Evolutionary conservation across 2,113 vertebrate species (phyloP), one percentile per base, ranked within the genome.

Genomic region (Ia io): DNA sequence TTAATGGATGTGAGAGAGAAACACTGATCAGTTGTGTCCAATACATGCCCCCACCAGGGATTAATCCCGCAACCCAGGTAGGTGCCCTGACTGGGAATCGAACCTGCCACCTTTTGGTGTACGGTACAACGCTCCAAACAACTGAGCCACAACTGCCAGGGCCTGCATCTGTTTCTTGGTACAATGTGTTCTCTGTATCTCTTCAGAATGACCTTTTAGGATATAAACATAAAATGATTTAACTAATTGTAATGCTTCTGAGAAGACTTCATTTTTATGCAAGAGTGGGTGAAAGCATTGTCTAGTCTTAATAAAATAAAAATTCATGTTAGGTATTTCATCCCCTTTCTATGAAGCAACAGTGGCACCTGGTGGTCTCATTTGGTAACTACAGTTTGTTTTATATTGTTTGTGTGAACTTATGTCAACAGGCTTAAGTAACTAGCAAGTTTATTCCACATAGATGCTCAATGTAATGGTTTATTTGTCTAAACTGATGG

Each of bases 281-380:
- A 84, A 63, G n/a, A 77, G 10, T 67, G 6, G 12, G 49, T 63
- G 23, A 93, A 95, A 88, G 18, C 30, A 6, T 77, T 69, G 35
- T 35, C 67, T 69, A 69, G 3, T 10, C n/a, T 69, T 44, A 0
- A 78, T 89, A n/a, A 49, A 59, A 94, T 73, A 73, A 25, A 44
- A 47, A 30, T 84, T 51, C 37, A 2, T 32, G 40, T 16, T 65
- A 51, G 56, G 37, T n/a, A 23, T 77, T 65, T 44, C 44, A 37
- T 77, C 1, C 88, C 30, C 42, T 92, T 85, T 93, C 51, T 84
- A 16, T 96, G 84, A 90, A 69, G 84, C 94, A 94, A 89, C 51
- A 96, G 94, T 91, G 96, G 40, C 97, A 94, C 84, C 97, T 97
- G 90, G 95, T 95, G 98, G 96, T 73, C 51, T 28, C 13, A 30